Base-by-base conservation (phyloP, 2,888 invertebrate species). In the Drosophila atroscutellata region DNA sequence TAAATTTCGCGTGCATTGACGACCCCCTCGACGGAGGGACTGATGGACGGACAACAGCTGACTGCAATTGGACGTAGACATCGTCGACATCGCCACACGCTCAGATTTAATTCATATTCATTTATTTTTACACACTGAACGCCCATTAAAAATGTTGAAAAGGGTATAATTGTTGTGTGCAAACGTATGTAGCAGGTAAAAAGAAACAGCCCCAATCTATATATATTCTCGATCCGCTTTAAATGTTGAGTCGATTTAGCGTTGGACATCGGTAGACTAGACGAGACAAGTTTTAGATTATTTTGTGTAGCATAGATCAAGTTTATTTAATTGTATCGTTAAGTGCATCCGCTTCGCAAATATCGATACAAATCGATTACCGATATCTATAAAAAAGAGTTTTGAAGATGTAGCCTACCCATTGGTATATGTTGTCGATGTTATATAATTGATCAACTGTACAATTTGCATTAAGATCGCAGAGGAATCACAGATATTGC, bases 1-100 rank as follows among this genome's bases (percentile, higher is more conserved):
- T 90, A 81, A 86, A 86, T 91, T 89, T 80, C 75, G 78, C 78
- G 64, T 81, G 68, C 76, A 81, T 76, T 64, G 73, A 50, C 55
- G 55, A 55, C 36, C 68, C 57, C 39, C 13, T 55, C 63, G 54
- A 13, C 57, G 73, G 73, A 39, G 55, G 34, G 6, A 24, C 52
- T 2, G 26, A 37, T 20, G 15, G 20, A 30, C 39, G 37, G 9
- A 42, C 42, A 24, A 20, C 56, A 62, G 66, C 45, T 45, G 39
- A 52, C 32, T 64, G 64, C 69, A 65, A 60, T 66, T 73, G 57
- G 61, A 66, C 57, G 51, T 55, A 49, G 42, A 30, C 30, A 30
- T 9, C 37, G 24, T 24, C 24, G 45, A 66, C 61, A 60, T 49
- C 49, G 74, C 68, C 64, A 74, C 68, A 72, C 73, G 61, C 76